phyloP scores from a whole-genome alignment of 2,888 invertebrate species.

The Mayetiola destructor region DNA sequence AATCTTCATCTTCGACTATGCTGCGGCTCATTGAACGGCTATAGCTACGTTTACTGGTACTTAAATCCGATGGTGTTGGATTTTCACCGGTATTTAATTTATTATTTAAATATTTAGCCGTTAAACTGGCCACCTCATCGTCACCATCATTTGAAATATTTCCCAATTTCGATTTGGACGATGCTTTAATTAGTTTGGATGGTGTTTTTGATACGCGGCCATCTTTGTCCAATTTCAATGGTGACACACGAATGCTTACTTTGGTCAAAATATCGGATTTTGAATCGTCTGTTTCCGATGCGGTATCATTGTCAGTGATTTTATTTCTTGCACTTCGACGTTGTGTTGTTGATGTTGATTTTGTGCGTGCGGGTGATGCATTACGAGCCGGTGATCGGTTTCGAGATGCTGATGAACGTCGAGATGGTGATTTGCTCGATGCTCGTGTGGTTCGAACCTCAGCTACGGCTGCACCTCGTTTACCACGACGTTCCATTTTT shows the following conservation, averaged over 20 bases:
- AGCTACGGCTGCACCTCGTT: background rate
- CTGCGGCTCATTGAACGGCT: slow-evolving; percentile 27
- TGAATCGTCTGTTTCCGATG: slow-evolving; percentile 7
- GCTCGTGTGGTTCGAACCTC: background rate
- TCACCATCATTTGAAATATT: slow-evolving; percentile 15
- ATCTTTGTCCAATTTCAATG: background rate
- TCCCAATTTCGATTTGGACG: background rate
- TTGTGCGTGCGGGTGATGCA: slow-evolving; percentile 38
- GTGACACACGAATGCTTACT: background rate
- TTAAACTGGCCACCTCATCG: slow-evolving; percentile 27
- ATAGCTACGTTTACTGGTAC: slow-evolving; percentile 17
- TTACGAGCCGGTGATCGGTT: slow-evolving; percentile 17
- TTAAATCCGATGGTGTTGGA: slow-evolving; percentile 19
- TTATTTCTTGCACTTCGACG: slow-evolving; percentile 26
- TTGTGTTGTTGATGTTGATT: slow-evolving; percentile 33
- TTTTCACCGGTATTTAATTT: slow-evolving; percentile 12
- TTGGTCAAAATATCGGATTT: background rate
- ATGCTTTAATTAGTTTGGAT: slow-evolving; percentile 19
- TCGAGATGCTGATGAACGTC: slow-evolving; percentile 3
- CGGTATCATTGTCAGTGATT: slow-evolving; percentile 14
- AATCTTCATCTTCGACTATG: slow-evolving; percentile 29
- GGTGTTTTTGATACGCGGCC: slow-evolving; percentile 21
- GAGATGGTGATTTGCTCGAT: slow-evolving; percentile 7
- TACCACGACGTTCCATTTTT: slow-evolving; percentile 2
- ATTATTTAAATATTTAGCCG: slow-evolving; percentile 20